Base-by-base conservation (phyloP, 2,888 invertebrate genomes). In the Molorchus minor region DNA sequence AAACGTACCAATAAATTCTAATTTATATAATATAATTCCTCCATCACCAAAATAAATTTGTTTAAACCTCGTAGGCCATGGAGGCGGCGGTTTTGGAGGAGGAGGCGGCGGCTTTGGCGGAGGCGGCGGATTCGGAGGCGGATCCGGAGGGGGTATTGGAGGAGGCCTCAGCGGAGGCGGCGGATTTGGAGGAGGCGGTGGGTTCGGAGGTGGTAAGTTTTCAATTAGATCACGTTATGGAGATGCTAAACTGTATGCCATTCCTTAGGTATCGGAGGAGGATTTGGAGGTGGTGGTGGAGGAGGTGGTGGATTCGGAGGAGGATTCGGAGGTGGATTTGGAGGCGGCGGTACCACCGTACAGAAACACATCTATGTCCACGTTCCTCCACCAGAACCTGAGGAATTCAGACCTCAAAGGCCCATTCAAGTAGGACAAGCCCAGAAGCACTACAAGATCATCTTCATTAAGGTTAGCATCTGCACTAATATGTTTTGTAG, bases 351-450 rank as follows among this genome's bases (percentile, higher is more conserved):
- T 68, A 86, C 90, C 72, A 83, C 91, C 38, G 88, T 93, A 67
- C 92, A 92, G 78, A 93, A 92, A 77, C 93, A 92, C 85, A 92
- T 92, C 80, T 94, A 93, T 85, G 93, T 94, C 3, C 94, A 93
- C 79, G 93, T 94, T 10, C 93, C 94, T 47, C 93, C 93, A 76
- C 92, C 90, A 85, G 93, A 93, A 81, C 92, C 89, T n/a, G 88
- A 89, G 72, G 88, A 89, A 75, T 84, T 87, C 74, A 84, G 87
- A 71, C 84, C 86, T 51, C 84, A 85, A 64, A 87, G 89, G 72
- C 86, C 88, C 56, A 87, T 91, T 70, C 84, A 85, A 13, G 83
- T 88, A 0, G 88, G 89, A 45, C 88, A 91, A 67, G 86, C 93
- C 43, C 93, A 93, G 81, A 93, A 93, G 75, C 93, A 93, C 81